Base-by-base conservation (phyloP, 2,113 vertebrate species). In the Catharus minimus region DNA sequence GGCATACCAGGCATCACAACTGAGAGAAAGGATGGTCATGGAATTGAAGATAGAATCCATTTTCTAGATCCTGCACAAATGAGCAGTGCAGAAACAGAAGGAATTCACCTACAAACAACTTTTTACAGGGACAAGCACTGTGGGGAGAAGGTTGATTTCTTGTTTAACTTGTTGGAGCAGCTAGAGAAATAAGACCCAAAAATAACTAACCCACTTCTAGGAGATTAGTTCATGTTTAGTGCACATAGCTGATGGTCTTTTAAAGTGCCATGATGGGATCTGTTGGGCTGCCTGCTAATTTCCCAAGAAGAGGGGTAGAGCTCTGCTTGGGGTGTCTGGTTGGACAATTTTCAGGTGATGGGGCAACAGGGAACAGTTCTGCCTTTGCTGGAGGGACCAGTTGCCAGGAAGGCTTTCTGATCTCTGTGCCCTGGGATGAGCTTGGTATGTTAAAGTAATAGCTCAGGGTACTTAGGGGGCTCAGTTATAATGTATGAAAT, bases 141-240 rank as follows among this genome's bases (percentile, higher is more conserved):
- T 16, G 9, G 18, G 43, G 43, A 82, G 57, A 55, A 50, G 28
- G 7, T 13, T 76, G 43, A 38, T 73, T 80, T 64, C 81, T 76
- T 89, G 47, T 33, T 77, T 81, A 64, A 83, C 26, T 78, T 74
- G 38, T 32, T 21, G 9, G 49, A 81, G 27, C 56, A 78, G 74
- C 30, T 36, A 41, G 50, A 92, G 77, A 85, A 86, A 41, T 87
- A 72, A 85, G 46, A 23, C 62, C 58, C 74, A 5, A 67, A 67
- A 91, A 81, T 78, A 93, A 71, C 60, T 83, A 77, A 86, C 53
- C 62, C 72, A 62, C 58, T 92, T 92, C 21, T 57, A 55, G 38
- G 43, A 79, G 71, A 50, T 91, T 19, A 60, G 50, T 68, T 93
- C 36, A 22, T 38, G 58, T 72, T 79, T 61, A 65, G 74, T 69